Evolutionary conservation across 2,888 invertebrate species (phyloP).

Genomic region (Lingula anatina): DNA sequence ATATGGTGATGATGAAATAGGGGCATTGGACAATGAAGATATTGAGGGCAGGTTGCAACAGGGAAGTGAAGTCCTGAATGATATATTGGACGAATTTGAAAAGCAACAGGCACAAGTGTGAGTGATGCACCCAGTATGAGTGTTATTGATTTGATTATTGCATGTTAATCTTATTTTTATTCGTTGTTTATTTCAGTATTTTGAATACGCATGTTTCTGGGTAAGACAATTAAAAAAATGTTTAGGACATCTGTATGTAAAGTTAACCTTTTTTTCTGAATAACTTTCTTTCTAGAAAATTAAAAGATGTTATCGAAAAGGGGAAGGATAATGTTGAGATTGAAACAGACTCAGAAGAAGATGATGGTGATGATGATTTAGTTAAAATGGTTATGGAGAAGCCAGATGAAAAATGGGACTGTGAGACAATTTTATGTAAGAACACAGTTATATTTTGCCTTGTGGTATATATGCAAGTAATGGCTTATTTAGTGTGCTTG

Average conservation of each 20-base stretch:
- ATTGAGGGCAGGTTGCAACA: conserved; percentile 74
- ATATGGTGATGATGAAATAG: conserved; percentile 85
- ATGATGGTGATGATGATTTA: conserved; percentile 29
- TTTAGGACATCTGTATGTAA: too few relatives aligned
- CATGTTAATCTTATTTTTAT: background rate
- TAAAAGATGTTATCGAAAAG: conserved; percentile 33
- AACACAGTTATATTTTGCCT: too few relatives aligned
- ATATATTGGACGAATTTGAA: conserved; percentile 69
- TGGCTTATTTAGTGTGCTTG: too few relatives aligned
- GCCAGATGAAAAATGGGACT: conserved; percentile 76
- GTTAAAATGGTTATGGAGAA: conserved; percentile 58
- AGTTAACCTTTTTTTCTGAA: too few relatives aligned
- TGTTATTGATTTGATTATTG: background rate
- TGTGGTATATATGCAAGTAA: too few relatives aligned
- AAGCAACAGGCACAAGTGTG: conserved; percentile 23
- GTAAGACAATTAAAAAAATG: too few relatives aligned
- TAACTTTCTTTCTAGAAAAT: conserved; percentile 27
- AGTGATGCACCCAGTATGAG: too few relatives aligned
- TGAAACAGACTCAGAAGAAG: conserved; percentile 26
- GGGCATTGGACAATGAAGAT: conserved; percentile 83
- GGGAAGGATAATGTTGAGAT: conserved; percentile 12
- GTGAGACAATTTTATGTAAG: conserved; percentile 74
- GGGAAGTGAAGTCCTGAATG: conserved; percentile 65
- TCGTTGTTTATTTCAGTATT: background rate
- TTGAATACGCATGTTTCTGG: too few relatives aligned